Evolutionary conservation across 2,113 vertebrate genomes (phyloP), one percentile per base, ranked within the genome.

Genomic region (Eretmochelys imbricata): DNA sequence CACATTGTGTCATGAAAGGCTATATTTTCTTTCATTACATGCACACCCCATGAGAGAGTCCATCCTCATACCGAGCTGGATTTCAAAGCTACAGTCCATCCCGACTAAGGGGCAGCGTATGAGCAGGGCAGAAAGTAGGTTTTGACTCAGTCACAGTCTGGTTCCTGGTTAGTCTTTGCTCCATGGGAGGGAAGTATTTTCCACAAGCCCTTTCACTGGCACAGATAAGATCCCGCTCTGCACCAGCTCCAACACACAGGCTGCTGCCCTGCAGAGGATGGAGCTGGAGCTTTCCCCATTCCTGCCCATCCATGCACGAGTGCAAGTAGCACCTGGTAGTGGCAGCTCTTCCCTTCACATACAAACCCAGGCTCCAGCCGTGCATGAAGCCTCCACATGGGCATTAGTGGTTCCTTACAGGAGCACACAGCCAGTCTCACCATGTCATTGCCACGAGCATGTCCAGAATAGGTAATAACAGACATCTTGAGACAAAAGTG

Each of bases 401-500:
- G 5, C 10, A 38, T 72, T 72, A 72, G 19, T 38, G n/a, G n/a
- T 38, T 72, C n/a, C 19, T 72, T 20, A 19, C 35, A 59, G 57
- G 57, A 29, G 11, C 27, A 29, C 57, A 31, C 11, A 57, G 5
- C 2, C 81, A 10, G 38, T 24, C 0, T 35, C 22, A 0, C 1
- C 11, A 3, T 54, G 8, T 1, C 88, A 31, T 42, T 14, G 6
- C 6, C 84, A 42, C 2, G 5, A 42, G 1, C n/a, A 83, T 80
- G 35, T 4, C 25, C 49, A 76, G 42, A 3, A 85, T 24, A 51
- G 12, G 24, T 89, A n/a, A 0, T 0, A 25, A 1, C 8, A 13
- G 38, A 57, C 1, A 29, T 87, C 20, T 22, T 10, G 1, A 11
- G 72, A 31, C 62, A 90, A 93, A 72, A 1, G 0, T 57, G 17